Base-by-base conservation (phyloP, 2,113 vertebrate genomes). In the Chelonoidis abingdonii region DNA sequence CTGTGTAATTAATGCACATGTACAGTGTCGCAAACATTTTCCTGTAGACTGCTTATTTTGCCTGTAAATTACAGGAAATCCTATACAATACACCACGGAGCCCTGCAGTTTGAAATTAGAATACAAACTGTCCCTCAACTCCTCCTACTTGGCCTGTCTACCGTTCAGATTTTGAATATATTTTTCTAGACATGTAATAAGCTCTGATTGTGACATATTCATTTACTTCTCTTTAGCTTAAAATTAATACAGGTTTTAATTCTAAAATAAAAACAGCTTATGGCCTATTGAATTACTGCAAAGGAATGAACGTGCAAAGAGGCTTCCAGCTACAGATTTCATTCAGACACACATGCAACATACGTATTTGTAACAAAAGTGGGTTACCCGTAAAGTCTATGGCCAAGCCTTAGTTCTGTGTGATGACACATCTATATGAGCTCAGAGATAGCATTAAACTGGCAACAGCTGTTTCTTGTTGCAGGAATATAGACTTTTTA, bases 11-110 rank as follows among this genome's bases (percentile, higher is more conserved):
- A 98, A 98, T 98, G 98, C 96, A 2, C 97, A 86, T 95, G 94
- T 98, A 98, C 80, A 95, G 93, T 95, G 97, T 97, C 96, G 97
- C 97, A 98, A 98, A 97, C 94, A 89, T 98, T 96, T 97, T 98
- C 96, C 97, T 97, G 96, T 97, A 98, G 98, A 96, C 98, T 98
- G 98, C 98, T 98, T 98, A 97, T 98, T 98, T 98, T 98, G 97
- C 95, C 97, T 97, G 97, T 97, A 98, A 98, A 98, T 98, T 98
- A 96, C 97, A 98, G 98, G 97, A 98, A 98, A 98, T 98, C 97
- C 98, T 97, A 97, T 98, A 98, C 97, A 98, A 98, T 98, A 97
- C 98, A 98, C 98, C 98, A 98, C 98, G 98, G 98, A 98, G 92
- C 97, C 97, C 97, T 97, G 97, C 97, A 97, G 98, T 98, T 97